Percentiles rank a stretch among this genome's conserved stretches.
phyloP scores from a whole-genome alignment of 2,113 vertebrate genomes.

The Callithrix jacchus region DNA sequence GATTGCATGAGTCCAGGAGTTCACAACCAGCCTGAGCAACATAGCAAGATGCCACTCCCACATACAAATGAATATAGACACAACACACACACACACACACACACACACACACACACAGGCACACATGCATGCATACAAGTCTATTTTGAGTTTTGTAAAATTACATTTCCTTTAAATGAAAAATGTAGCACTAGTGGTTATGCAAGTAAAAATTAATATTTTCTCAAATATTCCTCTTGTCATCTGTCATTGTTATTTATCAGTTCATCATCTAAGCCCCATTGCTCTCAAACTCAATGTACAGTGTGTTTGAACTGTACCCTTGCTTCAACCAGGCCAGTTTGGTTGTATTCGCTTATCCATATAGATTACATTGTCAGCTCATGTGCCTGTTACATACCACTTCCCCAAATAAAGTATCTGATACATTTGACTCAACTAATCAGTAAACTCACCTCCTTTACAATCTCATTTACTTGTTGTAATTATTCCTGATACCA shows the following conservation, averaged over 20 bases:
- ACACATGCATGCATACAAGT: too few species aligned
- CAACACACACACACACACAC: too few species aligned
- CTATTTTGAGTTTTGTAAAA: background rate
- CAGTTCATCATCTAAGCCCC: background rate
- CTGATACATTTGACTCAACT: background rate
- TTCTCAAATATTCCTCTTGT: background rate
- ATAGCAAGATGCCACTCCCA: background rate
- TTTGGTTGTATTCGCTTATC: background rate
- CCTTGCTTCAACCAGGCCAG: background rate
- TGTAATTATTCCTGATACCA: slow-evolving; percentile 37
- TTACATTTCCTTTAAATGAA: slow-evolving; percentile 19
- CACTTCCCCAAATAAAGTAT: background rate
- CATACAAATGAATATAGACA: too few species aligned
- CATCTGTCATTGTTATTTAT: background rate
- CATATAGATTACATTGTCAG: background rate
- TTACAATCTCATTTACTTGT: slow-evolving; percentile 9
- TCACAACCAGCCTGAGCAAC: background rate
- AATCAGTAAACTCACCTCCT: slow-evolving; percentile 25
- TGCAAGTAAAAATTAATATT: background rate
- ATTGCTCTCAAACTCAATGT: background rate
- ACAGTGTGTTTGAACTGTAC: background rate
- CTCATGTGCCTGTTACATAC: background rate
- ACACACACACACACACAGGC: too few species aligned
- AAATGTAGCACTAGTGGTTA: background rate
- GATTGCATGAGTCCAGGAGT: background rate